A percentile compares a stretch with the other conserved stretches of the same genome.
Evolutionary conservation across 2,797 vertebrate species (phyloP).

Genomic region (Melanotaenia nigrans): DNA sequence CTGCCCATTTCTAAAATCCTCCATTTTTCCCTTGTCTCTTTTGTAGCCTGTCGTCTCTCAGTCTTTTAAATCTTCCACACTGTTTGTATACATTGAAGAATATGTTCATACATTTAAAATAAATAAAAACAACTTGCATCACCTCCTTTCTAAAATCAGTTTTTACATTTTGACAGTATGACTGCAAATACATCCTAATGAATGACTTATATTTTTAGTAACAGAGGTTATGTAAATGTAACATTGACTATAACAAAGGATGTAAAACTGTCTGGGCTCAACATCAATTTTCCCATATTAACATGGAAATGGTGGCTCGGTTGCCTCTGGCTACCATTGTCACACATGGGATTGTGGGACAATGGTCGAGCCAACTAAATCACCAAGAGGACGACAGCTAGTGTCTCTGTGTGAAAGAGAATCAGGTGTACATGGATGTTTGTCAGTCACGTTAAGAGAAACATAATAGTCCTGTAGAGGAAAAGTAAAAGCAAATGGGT

Average conservation of each 20-base stretch:
- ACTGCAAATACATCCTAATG: neutral
- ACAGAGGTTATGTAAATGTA: neutral
- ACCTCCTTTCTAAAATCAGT: too few species aligned
- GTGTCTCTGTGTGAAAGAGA: slow-evolving; percentile 51
- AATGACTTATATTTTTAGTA: neutral
- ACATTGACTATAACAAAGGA: neutral
- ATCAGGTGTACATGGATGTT: slow-evolving; percentile 58
- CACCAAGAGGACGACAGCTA: slow-evolving; percentile 49
- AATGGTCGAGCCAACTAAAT: slow-evolving; percentile 58
- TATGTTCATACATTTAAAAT: neutral
- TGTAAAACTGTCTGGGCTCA: slow-evolving; percentile 21
- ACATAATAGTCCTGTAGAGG: slow-evolving; percentile 63
- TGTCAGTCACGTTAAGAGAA: slow-evolving; percentile 59
- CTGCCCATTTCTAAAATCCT: neutral
- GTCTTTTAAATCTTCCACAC: neutral
- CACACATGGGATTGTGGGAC: slow-evolving; percentile 41
- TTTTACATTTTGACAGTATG: neutral
- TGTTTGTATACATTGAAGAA: neutral
- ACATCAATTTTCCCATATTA: slow-evolving; percentile 34
- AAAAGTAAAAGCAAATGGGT: slow-evolving; percentile 62
- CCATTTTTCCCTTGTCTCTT: neutral
- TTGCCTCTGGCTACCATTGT: slow-evolving; percentile 65
- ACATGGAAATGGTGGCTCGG: slow-evolving; percentile 40
- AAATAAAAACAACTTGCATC: neutral
- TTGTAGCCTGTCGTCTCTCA: neutral